Evolutionary conservation across 2,888 invertebrate species (phyloP).

Genomic region (Agriopis leucophaearia): DNA sequence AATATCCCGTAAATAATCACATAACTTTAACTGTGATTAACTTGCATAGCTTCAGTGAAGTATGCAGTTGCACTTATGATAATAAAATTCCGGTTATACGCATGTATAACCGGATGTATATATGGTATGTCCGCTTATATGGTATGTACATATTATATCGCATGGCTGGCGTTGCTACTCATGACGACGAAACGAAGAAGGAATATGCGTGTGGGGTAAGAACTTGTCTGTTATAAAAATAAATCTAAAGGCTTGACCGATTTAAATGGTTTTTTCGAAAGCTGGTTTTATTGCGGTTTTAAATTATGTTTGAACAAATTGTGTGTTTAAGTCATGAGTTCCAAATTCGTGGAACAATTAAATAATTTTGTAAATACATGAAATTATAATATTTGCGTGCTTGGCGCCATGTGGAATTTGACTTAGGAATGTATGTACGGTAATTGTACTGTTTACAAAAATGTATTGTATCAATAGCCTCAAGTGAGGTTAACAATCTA

Average conservation of each 20-base stretch:
- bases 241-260: no score
- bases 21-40: neutral
- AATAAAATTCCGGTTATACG: neutral
- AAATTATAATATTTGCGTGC: slow-evolving; percentile 17
- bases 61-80: slow-evolving; percentile 1
- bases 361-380: neutral
- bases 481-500: slow-evolving; percentile 23
- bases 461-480: slow-evolving; percentile 18
- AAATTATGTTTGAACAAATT: no score
- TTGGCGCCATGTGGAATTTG: neutral
- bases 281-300: no score
- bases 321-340: no score
- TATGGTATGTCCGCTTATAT: neutral
- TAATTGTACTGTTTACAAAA: slow-evolving; percentile 18
- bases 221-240: no score
- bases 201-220: no score
- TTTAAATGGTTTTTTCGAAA: no score
- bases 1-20: no score
- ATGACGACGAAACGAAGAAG: no score
- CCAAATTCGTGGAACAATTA: no score
- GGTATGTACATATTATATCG: slow-evolving; percentile 1
- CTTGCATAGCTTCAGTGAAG: neutral
- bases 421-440: neutral
- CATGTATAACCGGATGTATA: neutral
- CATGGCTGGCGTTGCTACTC: neutral